Conservation (phyloP, 2,888 invertebrate species). For the Hydroisotoma schaefferi region DNA sequence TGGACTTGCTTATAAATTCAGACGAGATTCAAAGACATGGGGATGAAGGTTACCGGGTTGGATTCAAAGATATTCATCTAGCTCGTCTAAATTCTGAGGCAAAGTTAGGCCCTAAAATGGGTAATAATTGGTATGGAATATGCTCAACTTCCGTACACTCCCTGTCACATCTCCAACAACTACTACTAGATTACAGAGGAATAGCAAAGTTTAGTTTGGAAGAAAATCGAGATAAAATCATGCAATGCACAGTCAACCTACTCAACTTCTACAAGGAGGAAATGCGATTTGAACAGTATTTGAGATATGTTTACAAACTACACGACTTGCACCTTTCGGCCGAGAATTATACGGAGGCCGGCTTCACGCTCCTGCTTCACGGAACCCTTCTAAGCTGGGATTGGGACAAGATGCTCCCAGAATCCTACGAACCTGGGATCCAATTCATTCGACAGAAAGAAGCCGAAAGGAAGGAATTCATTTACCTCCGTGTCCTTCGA, state of each 20-base stretch:
- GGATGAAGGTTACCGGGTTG: slow-evolving; percentile 18
- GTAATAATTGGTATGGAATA: slow-evolving; percentile 27
- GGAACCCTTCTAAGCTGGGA: slow-evolving; percentile 85
- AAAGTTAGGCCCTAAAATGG: slow-evolving; percentile 11
- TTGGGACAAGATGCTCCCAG: slow-evolving; percentile 44
- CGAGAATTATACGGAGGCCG: slow-evolving; percentile 91
- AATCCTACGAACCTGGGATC: slow-evolving; percentile 58
- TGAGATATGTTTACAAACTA: slow-evolving; percentile 90
- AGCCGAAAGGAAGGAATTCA: slow-evolving; percentile 82
- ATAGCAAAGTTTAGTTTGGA: slow-evolving; percentile 82
- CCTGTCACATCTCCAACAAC: slow-evolving; percentile 27
- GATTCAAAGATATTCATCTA: slow-evolving; percentile 28
- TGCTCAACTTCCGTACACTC: slow-evolving; percentile 34
- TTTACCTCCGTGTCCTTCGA: slow-evolving; percentile 83
- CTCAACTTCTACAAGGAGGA: slow-evolving; percentile 96
- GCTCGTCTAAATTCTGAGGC: slow-evolving; percentile 18
- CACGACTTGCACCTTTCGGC: slow-evolving; percentile 87
- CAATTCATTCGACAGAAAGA: slow-evolving; percentile 61
- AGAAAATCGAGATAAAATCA: slow-evolving; percentile 88
- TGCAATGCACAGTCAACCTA: slow-evolving; percentile 94
- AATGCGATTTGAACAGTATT: slow-evolving; percentile 91
- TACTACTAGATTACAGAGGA: slow-evolving; percentile 83
- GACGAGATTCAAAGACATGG: slow-evolving; percentile 16
- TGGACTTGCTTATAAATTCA: slow-evolving; percentile 30
- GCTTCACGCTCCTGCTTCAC: slow-evolving; percentile 88